Evolutionary conservation across 2,888 invertebrate genomes (phyloP), one percentile per base, ranked within the genome.

Genomic region (Beris chalybata): DNA sequence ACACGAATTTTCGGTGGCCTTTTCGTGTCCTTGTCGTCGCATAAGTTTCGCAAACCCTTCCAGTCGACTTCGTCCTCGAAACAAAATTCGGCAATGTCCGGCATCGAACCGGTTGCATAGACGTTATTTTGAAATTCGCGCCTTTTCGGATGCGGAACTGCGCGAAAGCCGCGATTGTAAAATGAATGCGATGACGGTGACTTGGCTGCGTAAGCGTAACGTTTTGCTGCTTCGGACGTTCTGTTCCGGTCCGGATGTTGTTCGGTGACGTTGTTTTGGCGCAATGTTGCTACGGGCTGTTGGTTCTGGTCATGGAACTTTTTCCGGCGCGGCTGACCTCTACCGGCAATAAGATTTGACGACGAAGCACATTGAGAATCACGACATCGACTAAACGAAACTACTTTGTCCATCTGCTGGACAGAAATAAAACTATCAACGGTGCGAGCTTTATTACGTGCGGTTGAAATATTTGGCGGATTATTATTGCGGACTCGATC

Each of bases 91-190:
- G 52, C 61, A 38, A 71, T 66, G 67, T 68, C 64, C 61, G 50
- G 4, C 64, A 58, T 29, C 73, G 72, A 63, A 71, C 74, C 38
- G 69, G 38, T 15, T 3, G 58, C 48, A 47, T 44, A 59, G 2
- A 59, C 47, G 31, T 63, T 54, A 38, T 57, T 43, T 70, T 71
- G 29, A 70, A 66, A 31, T 67, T 69, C 29, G 48, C 69, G 45
- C 67, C 66, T 22, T 65, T 65, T 32, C 54, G 63, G 11, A 4
- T 43, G 32, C 12, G 32, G 44, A 5, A 57, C 50, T 11, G 71
- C 73, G 13, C 32, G 54, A 54, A 72, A 72, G 22, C 64, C 70
- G 30, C 68, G 67, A 67, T 76, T 78, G 58, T 74, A 76, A 57
- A 76, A 76, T 54, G 74, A 74, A 66, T 61, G 32, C 4, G 31